A percentile compares a stretch with the other conserved stretches of the same genome.
Conservation (phyloP, 1,140 invertebrate genomes). For the Hetaerina americana region DNA sequence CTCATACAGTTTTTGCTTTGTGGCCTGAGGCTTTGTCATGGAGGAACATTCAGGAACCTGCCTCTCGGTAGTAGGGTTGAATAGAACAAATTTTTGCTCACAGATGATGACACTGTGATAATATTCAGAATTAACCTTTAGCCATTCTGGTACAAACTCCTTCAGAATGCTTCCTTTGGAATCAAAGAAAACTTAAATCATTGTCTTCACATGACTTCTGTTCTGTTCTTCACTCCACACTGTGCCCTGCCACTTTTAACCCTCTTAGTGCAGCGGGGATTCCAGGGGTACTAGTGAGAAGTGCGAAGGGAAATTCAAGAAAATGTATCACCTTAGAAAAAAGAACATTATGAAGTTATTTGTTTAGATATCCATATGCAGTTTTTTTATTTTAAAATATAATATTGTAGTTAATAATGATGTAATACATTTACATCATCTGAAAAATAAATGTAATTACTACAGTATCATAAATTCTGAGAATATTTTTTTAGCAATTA, state of each 20-base stretch:
- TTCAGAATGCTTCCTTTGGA: neutral
- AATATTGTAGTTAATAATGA: too few species aligned
- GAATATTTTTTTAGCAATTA: too few species aligned
- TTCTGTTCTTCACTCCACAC: neutral
- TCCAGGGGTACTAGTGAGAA: too few species aligned
- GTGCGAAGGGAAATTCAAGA: too few species aligned
- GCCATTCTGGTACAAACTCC: neutral
- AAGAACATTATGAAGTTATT: too few species aligned
- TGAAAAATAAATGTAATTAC: too few species aligned
- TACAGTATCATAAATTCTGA: too few species aligned
- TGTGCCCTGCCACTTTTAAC: neutral
- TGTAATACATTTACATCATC: too few species aligned
- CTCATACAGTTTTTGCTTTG: neutral
- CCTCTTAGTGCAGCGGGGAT: too few species aligned
- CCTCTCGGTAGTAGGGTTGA: neutral
- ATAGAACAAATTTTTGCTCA: neutral
- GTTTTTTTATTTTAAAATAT: too few species aligned
- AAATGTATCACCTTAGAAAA: too few species aligned
- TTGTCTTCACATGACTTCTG: neutral
- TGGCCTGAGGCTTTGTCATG: neutral
- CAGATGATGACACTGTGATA: neutral
- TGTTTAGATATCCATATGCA: too few species aligned
- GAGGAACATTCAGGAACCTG: neutral
- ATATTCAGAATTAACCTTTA: neutral
- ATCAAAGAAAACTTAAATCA: neutral